A percentile compares a stretch with the other conserved stretches of the same genome.
phyloP scores from a whole-genome alignment of 2,797 vertebrate species.

The Tokudaia tokunoshimensis region DNA sequence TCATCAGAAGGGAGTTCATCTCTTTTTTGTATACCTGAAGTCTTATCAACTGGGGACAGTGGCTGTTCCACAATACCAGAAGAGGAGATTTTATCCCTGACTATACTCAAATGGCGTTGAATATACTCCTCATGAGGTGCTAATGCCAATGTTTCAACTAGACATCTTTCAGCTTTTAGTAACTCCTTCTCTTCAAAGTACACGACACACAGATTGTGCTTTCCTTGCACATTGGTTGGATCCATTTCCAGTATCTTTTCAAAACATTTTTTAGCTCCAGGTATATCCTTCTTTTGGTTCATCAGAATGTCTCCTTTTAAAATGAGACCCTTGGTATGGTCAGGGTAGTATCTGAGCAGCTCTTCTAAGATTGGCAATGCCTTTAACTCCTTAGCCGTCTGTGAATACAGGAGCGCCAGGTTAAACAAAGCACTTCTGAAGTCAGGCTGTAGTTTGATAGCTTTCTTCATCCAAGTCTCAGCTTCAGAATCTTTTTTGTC shows the following conservation, averaged over 20 bases:
- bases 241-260: slow-evolving; percentile 95
- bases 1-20: slow-evolving; percentile 85
- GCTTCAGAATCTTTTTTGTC: slow-evolving; percentile 94
- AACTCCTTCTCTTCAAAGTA: slow-evolving; percentile 98
- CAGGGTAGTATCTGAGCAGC: slow-evolving; percentile 94
- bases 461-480: slow-evolving; percentile 97
- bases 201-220: slow-evolving; percentile 98
- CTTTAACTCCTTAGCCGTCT: slow-evolving; percentile 94
- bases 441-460: slow-evolving; percentile 94
- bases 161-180: slow-evolving; percentile 93
- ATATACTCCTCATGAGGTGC: slow-evolving; percentile 98
- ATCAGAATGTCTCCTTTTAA: slow-evolving; percentile 99
- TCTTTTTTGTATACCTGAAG: slow-evolving; percentile 64
- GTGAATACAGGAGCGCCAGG: slow-evolving; percentile 96
- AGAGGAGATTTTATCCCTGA: slow-evolving; percentile 95
- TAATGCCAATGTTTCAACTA: slow-evolving; percentile 95
- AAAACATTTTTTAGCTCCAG: slow-evolving; percentile 95
- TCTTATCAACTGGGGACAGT: slow-evolving; percentile 81
- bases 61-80: slow-evolving; percentile 89
- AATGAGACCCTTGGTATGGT: slow-evolving; percentile 98
- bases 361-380: slow-evolving; percentile 95
- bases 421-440: slow-evolving; percentile 99
- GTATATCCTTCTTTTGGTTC: slow-evolving; percentile 98
- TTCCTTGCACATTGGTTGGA: slow-evolving; percentile 97
- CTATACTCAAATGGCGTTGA: slow-evolving; percentile 95